Percentiles rank a stretch among this genome's conserved stretches.
Conservation (phyloP, 2,113 vertebrate genomes). For the Litocranius walleri region DNA sequence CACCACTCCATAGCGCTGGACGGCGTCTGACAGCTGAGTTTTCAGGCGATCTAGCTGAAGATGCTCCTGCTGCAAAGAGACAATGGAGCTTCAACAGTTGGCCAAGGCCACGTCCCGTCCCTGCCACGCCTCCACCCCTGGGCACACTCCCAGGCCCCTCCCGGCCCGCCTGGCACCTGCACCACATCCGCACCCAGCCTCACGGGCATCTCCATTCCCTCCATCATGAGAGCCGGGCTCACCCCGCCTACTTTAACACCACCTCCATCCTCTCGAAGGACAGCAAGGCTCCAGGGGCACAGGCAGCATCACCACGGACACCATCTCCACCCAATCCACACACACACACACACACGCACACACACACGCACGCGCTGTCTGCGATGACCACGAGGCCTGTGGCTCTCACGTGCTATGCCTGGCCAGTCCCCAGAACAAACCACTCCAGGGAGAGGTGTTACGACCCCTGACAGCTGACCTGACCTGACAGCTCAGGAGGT, state of each 20-base stretch:
- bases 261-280: fast-evolving
- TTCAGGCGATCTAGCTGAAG: slow-evolving; percentile 89
- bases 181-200: too few species aligned
- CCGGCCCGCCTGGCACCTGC: not conserved
- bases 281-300: not conserved
- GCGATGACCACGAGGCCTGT: not conserved
- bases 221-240: not conserved
- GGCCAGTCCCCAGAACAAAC: not conserved
- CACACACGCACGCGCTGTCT: fast-evolving
- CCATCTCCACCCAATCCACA: too few species aligned
- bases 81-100: fast-evolving
- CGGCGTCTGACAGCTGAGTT: slow-evolving; percentile 88
- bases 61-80: slow-evolving; percentile 83
- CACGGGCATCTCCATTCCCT: fast-evolving
- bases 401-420: fast-evolving
- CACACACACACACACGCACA: too few species aligned
- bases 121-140: fast-evolving
- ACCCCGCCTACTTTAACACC: too few species aligned
- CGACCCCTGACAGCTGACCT: too few species aligned
- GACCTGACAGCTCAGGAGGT: too few species aligned
- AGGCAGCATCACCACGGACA: fast-evolving
- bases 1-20: slow-evolving; percentile 87
- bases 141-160: not conserved
- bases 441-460: fast-evolving
- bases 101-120: fast-evolving